Base-by-base conservation (phyloP, 2,113 vertebrate species). In the Pantherophis guttatus region DNA sequence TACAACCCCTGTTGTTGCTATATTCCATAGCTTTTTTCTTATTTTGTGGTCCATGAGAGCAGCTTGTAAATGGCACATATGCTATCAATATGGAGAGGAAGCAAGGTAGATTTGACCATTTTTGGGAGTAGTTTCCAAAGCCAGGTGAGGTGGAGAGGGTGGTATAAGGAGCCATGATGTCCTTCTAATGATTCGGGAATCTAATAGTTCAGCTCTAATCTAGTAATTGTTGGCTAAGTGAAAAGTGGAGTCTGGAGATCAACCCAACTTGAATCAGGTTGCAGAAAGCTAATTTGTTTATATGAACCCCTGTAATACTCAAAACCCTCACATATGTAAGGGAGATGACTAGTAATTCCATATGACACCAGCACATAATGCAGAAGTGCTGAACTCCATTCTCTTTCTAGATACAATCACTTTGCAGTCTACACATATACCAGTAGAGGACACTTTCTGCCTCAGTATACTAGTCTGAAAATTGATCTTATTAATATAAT, bases 381-480 rank as follows among this genome's bases (percentile, higher is more conserved):
- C 48, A 86, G 6, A 7, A 39, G 8, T 29, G 39, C 44, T 15
- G 1, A 15, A 50, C 54, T 29, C 19, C 3, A 9, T 55, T 89
- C 26, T 10, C 57, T 87, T 88, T 52, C 50, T 48, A 3, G 19
- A 39, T 24, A 17, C 39, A 12, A 29, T 65, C 17, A 23, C 19
- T 55, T 21, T 54, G 62, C 55, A 39, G 24, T 59, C 55, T 39
- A 55, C 11, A 55, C 26, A 44, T 39, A 13, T 12, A 21, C 89
- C 91, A 94, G 75, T 50, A 92, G 93, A 92, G 87, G 91, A 33
- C 39, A 86, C 57, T 88, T 23, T 89, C 26, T 89, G 55, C 58
- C 24, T 24, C 48, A 33, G 33, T 7, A 85, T 87, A 88, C 88
- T 15, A 33, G 12, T 9, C 15, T 3, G 33, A 53, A 81, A 86